Evolutionary conservation across 2,113 vertebrate species (phyloP).

Genomic region (Oncorhynchus nerka): DNA sequence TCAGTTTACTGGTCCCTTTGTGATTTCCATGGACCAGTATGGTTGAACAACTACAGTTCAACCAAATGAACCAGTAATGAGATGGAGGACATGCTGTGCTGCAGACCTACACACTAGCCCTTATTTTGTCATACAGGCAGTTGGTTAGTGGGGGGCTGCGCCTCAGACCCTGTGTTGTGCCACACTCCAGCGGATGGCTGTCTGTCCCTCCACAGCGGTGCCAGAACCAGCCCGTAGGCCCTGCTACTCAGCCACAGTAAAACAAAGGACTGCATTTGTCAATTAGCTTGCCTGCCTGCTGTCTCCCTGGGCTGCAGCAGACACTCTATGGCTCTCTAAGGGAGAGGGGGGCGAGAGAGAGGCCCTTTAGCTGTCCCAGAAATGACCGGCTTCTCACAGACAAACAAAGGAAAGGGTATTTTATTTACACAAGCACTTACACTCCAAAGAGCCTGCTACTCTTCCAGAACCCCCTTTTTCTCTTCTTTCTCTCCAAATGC

Average conservation of each 20-base stretch:
- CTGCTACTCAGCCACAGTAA: conserved; percentile 7
- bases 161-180: conserved; percentile 25
- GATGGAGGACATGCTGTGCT: conserved; percentile 11
- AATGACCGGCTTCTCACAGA: conserved; percentile 33
- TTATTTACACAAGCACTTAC: conserved; percentile 33
- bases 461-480: not conserved
- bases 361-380: conserved; percentile 28
- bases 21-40: not conserved
- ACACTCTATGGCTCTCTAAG: not conserved
- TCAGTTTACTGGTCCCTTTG: not conserved
- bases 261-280: conserved; percentile 59
- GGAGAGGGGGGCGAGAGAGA: not conserved
- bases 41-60: not conserved
- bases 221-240: too few relatives aligned
- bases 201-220: conserved; percentile 16
- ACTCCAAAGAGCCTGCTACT: not conserved
- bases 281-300: conserved; percentile 55
- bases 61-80: conserved; percentile 5
- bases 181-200: conserved; percentile 51
- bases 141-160: conserved; percentile 27
- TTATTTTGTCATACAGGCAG: conserved; percentile 8
- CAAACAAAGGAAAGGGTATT: conserved; percentile 40
- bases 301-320: conserved; percentile 39
- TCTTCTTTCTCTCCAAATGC: not conserved
- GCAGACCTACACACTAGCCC: not conserved